These are phyloP conservation scores for Neomorphus geoffroyi DNA, from an alignment of 2,797 vertebrate species.

Conservation along the genomic window DNA sequence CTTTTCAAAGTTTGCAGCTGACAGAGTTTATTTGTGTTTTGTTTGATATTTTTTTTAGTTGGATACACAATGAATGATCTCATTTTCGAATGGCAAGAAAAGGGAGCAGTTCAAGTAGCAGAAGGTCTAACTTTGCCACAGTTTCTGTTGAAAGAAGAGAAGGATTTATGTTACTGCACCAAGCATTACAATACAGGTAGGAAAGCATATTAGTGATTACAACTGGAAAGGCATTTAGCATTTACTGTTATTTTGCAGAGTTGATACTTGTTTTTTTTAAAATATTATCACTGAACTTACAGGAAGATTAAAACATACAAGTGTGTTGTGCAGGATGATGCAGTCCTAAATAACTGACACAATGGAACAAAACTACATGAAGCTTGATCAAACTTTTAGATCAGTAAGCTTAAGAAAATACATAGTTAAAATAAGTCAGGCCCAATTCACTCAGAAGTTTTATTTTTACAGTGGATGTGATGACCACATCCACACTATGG, in stretches of 20 bases:
- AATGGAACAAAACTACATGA: neutral
- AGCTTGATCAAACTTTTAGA: neutral
- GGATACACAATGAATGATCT: conserved; percentile 99
- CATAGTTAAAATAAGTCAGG: neutral
- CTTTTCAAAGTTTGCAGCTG: neutral
- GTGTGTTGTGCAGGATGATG: neutral
- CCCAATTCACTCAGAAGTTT: neutral
- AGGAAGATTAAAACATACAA: neutral
- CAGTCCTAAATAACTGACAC: neutral
- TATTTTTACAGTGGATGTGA: neutral
- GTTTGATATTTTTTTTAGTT: conserved; percentile 78
- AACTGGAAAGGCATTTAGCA: neutral
- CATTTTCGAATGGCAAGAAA: conserved; percentile 98
- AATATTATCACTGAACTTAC: neutral
- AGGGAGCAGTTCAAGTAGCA: conserved; percentile 93
- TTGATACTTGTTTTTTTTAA: neutral
- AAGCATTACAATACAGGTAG: conserved; percentile 98
- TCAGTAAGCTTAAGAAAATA: neutral
- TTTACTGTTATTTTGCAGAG: neutral
- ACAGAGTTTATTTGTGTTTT: neutral
- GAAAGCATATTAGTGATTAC: neutral
- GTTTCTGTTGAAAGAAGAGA: conserved; percentile 95
- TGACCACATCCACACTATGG: neutral
- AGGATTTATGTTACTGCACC: conserved; percentile 95
- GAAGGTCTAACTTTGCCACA: conserved; percentile 96